These are phyloP conservation scores for Teleiodes luculella DNA, from an alignment of 2,888 invertebrate species.

Conservation along the genomic window DNA sequence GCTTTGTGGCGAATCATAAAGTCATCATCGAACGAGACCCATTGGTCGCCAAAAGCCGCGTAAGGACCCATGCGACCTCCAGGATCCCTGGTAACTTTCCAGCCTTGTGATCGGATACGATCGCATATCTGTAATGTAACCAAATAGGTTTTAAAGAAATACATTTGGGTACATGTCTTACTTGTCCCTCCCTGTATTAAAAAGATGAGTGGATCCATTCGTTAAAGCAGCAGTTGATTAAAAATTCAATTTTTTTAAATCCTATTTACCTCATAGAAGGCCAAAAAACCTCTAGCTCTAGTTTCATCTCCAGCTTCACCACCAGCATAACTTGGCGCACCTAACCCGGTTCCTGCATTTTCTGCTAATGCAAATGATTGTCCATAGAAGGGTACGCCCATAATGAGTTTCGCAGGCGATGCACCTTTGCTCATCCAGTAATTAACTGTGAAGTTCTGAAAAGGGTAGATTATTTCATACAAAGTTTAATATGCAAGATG, in stretches of 20 bases:
- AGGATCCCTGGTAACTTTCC: constrained; percentile 88
- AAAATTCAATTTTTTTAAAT: background rate
- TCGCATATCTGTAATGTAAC: constrained; percentile 89
- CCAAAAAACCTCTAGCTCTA: constrained; percentile 90
- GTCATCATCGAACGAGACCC: constrained; percentile 96
- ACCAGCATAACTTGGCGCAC: constrained; percentile 89
- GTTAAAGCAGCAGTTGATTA: background rate
- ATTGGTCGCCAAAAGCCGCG: constrained; percentile 89
- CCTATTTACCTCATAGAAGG: constrained; percentile 88
- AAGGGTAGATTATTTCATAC: background rate
- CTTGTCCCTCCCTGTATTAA: no score
- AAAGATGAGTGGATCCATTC: no score
- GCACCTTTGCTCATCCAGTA: constrained; percentile 93
- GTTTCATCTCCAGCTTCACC: constrained; percentile 94
- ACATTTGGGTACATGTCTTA: no score
- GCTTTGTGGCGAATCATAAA: constrained; percentile 90
- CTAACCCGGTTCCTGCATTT: constrained; percentile 80
- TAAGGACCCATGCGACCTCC: constrained; percentile 93
- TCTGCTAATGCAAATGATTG: constrained; percentile 91
- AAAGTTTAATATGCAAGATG: background rate
- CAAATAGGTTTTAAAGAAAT: no score
- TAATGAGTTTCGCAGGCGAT: constrained; percentile 85
- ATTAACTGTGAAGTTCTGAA: constrained; percentile 89
- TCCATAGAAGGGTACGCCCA: constrained; percentile 94
- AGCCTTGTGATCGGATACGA: constrained; percentile 84